Evolutionary conservation across 2,888 invertebrate species (phyloP), one percentile per base, ranked within the genome.

Genomic region (Rhimphoctona megacephalus): DNA sequence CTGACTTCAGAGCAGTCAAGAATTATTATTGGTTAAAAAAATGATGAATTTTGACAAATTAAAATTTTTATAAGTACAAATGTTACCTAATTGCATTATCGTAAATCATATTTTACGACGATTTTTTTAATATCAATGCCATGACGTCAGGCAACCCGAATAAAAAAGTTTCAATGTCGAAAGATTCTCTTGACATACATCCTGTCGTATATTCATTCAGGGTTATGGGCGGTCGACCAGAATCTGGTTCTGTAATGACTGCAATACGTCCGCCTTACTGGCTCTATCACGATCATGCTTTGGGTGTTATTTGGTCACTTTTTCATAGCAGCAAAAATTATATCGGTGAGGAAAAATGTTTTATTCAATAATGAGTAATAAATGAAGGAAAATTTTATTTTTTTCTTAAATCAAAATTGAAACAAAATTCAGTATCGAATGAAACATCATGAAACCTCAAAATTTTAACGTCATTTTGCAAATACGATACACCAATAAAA

Each of bases 291-390:
- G 95, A 95, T 87, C 95, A 95, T 85, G 90, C 94, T 0, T 92
- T 95, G 25, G 94, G 94, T 0, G 95, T 95, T 4, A 91, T 95
- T 74, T 95, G 95, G 95, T 91, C 92, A 84, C 86, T 95, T 43
- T 95, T 94, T 89, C 92, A 92, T 33, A 88, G 86, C 14, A 89
- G 92, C 25, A 88, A 90, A 78, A 88, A 90, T 14, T 88, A 89
- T 61, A 89, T 88, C 85, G 92, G 81, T 88, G 89, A 67, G 91
- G 90, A 81, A 22, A 66, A 57, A 80, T 30, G 6, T 61, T 30
- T 30, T 6, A 30, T 17, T 30, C 1, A 30, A 30, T 30, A 30
- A 61, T 30, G 6, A 30, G 14, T 25, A 6, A 30, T 30, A 61
- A 61, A 61, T 19, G 19, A 49, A 19, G 0, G 5, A 49, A 49